Conservation (phyloP, 2,797 vertebrate species). For the Coregonus suidteri region DNA sequence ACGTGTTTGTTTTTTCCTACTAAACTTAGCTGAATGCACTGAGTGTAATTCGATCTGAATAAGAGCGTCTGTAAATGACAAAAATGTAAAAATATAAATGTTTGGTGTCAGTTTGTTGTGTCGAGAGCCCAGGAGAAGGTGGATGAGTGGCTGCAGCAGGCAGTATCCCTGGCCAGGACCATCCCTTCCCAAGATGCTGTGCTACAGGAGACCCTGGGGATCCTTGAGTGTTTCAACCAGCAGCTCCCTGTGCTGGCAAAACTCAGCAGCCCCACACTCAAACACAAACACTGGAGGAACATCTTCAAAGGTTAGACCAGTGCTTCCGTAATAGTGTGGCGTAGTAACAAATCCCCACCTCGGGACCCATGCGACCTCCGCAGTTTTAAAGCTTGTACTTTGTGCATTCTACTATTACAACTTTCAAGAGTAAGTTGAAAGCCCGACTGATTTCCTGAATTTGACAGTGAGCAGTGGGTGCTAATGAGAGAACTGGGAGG, state of each 20-base stretch:
- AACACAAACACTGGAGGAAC: constrained; percentile 67
- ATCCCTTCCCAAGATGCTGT: constrained; percentile 71
- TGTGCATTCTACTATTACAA: too few relatives aligned
- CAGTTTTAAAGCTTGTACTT: too few relatives aligned
- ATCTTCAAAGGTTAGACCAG: constrained; percentile 73
- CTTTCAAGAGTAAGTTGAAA: too few relatives aligned
- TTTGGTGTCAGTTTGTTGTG: constrained; percentile 71
- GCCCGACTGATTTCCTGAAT: too few relatives aligned
- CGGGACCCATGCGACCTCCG: too few relatives aligned
- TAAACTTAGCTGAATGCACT: too few relatives aligned
- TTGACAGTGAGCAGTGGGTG: too few relatives aligned
- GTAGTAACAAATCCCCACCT: not conserved
- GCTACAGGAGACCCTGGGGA: constrained; percentile 60
- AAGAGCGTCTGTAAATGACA: not conserved
- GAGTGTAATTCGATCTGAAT: too few relatives aligned
- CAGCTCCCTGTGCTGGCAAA: constrained; percentile 71
- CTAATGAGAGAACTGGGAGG: too few relatives aligned
- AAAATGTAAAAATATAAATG: not conserved
- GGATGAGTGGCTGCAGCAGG: constrained; percentile 70
- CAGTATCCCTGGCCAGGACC: constrained; percentile 39
- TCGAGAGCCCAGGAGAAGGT: constrained; percentile 67
- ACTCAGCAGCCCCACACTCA: constrained; percentile 68
- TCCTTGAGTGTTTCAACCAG: constrained; percentile 59
- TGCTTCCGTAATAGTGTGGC: not conserved
- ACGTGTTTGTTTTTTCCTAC: not conserved